Percentiles rank a stretch among this genome's conserved stretches.
Conservation (phyloP, 1,140 invertebrate genomes). For the Trichonephila clavata region DNA sequence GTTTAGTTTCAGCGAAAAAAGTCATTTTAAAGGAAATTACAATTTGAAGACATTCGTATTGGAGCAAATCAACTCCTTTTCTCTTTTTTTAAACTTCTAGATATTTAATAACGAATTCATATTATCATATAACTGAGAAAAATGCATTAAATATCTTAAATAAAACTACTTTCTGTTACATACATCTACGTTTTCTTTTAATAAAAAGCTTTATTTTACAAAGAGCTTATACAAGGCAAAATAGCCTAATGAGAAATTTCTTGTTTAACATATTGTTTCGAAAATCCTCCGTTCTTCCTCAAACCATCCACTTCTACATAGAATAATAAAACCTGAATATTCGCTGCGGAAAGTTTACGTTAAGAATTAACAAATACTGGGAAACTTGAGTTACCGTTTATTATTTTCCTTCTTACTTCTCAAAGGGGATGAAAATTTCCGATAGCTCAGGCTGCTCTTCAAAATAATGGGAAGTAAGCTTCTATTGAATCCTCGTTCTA, state of each 20-base stretch:
- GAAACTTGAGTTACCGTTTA: constrained; percentile 39
- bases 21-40: no score
- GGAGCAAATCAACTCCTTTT: no score
- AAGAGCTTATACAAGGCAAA: not conserved
- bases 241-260: constrained; percentile 18
- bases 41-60: no score
- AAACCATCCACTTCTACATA: not conserved
- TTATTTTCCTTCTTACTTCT: constrained; percentile 38
- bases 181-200: not conserved
- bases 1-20: no score
- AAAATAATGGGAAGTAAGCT: constrained; percentile 27
- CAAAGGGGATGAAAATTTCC: constrained; percentile 13
- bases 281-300: not conserved
- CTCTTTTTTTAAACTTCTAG: no score
- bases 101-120: no score
- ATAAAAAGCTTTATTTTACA: not conserved
- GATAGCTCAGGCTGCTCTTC: constrained; percentile 24
- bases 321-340: constrained; percentile 9
- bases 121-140: no score
- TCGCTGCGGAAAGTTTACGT: constrained; percentile 16
- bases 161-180: no score
- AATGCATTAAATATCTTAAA: no score
- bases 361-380: constrained; percentile 44
- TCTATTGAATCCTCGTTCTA: constrained; percentile 9
- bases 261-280: constrained; percentile 10